Percentiles rank a stretch among this genome's conserved stretches.
phyloP scores from a whole-genome alignment of 2,113 vertebrate genomes.

The Antechinus flavipes region DNA sequence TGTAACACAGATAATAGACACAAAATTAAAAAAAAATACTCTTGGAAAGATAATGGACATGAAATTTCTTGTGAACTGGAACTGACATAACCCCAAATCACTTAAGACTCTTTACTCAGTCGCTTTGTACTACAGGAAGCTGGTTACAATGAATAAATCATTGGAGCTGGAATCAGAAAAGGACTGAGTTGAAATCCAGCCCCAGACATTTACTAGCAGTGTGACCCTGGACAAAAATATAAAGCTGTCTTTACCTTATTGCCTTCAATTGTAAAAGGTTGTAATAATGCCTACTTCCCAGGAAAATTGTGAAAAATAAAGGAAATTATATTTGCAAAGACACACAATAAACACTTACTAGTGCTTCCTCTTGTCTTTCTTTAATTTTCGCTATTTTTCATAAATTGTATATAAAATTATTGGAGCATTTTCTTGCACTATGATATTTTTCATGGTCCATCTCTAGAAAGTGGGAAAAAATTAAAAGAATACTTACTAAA shows the following conservation, averaged over 20 bases:
- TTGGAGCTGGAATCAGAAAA: background rate
- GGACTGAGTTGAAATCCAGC: background rate
- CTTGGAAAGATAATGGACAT: conserved; percentile 53
- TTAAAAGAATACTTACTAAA: background rate
- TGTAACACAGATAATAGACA: background rate
- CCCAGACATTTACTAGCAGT: background rate
- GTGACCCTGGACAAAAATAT: background rate
- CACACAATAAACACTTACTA: background rate
- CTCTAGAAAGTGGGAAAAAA: background rate
- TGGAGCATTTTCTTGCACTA: background rate
- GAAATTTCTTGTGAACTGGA: conserved; percentile 52
- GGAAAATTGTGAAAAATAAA: background rate
- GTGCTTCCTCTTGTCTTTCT: background rate
- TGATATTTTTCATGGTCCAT: background rate
- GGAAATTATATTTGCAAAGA: background rate
- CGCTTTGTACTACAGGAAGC: background rate
- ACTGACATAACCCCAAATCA: background rate
- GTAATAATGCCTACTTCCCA: background rate
- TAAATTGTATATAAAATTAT: background rate
- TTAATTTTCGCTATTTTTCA: background rate
- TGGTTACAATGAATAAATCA: background rate
- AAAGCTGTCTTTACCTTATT: background rate
- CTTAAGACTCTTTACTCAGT: background rate
- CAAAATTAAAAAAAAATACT: conserved; percentile 23
- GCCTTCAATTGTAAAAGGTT: background rate